phyloP scores from a whole-genome alignment of 2,888 invertebrate species.

The Deroplatys truncata region DNA sequence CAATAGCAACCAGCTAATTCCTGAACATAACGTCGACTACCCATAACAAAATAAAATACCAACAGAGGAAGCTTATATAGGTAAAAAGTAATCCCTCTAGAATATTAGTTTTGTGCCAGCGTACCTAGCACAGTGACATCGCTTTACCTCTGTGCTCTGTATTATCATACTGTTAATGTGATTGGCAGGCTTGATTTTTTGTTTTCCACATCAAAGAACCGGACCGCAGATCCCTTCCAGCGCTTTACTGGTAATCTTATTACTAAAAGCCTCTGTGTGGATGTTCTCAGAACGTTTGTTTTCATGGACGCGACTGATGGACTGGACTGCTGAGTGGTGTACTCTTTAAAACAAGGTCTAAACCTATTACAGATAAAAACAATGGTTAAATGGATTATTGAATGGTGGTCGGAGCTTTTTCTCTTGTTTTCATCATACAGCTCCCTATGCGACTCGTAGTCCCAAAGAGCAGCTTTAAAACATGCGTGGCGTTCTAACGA shows the following conservation, averaged over 20 bases:
- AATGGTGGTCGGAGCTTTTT: background rate
- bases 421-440: background rate
- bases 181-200: background rate
- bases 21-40: no score
- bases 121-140: no score
- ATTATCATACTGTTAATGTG: background rate
- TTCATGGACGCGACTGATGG: background rate
- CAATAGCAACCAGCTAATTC: no score
- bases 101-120: background rate
- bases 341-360: background rate
- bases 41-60: background rate
- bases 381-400: background rate
- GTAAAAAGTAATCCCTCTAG: background rate
- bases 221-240: slow-evolving; percentile 1
- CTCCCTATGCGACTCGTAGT: background rate
- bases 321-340: background rate
- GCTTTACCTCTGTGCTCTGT: background rate
- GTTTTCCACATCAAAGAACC: slow-evolving; percentile 3
- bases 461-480: background rate
- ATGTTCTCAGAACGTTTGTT: background rate
- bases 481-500: no score
- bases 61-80: background rate
- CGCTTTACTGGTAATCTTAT: slow-evolving; percentile 3
- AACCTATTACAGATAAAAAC: background rate
- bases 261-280: background rate